Base-by-base conservation (phyloP, 2,797 vertebrate species). In the Sebastes itinus region DNA sequence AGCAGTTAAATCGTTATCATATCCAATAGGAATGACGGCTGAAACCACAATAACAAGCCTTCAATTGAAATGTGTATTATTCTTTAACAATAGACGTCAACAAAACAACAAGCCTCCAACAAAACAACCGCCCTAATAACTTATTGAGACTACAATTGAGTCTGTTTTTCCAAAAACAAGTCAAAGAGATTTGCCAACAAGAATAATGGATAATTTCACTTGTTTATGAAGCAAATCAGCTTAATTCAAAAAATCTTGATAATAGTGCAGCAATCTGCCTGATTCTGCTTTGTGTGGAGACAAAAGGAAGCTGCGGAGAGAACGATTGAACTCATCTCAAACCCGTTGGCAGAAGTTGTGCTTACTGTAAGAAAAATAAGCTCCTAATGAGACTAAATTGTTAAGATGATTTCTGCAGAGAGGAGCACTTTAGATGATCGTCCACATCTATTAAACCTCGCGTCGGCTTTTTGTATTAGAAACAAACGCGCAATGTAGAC, bases 311-410 rank as follows among this genome's bases (percentile, higher is more conserved):
- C 66, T 6, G 42, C 55, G 3, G 20, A 2, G 64, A 61, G 69
- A 91, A 79, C 61, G 42, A 64, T 23, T 5, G 11, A 66, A 78
- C 81, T 75, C 2, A 83, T 69, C 72, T 63, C 58, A 54, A 54
- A 60, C 64, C 35, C 6, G 22, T 27, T 55, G 22, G 49, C 33
- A 23, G 32, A 68, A 32, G 12, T 32, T 27, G 42, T 23, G 9
- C 56, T 54, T 20, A 2, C n/a, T 77, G 9, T 4, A 10, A 54
- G 30, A 60, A 70, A 68, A 75, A 65, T 3, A 75, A 9, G 33
- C 25, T 75, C 71, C 22, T 55, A 69, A 77, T 87, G 67, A 88
- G 72, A 74, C 54, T n/a, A 55, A 81, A 72, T 76, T 79, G 74
- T 70, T 68, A 18, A 33, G 56, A 72, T 59, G 78, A 74, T 54